These are phyloP conservation scores for Taphrorychus bicolor DNA, from an alignment of 2,888 invertebrate species.

Conservation along the genomic window DNA sequence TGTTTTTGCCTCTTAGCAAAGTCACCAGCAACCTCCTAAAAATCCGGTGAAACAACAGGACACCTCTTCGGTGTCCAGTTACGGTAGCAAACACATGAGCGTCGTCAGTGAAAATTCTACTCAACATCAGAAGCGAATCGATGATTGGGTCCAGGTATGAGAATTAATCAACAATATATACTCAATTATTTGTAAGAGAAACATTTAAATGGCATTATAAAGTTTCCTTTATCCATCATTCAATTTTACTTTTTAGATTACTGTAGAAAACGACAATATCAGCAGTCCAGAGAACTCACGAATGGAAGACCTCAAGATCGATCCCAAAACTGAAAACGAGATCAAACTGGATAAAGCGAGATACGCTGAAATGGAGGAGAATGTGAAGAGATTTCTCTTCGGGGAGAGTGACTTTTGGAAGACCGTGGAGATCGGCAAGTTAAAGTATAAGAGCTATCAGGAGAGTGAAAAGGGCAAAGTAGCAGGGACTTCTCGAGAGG, in stretches of 20 bases:
- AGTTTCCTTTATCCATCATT: too few species aligned
- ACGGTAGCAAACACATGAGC: slow-evolving; percentile 41
- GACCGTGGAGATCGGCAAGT: slow-evolving; percentile 54
- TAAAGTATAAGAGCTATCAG: slow-evolving; percentile 51
- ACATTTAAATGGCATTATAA: too few species aligned
- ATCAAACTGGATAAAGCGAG: slow-evolving; percentile 57
- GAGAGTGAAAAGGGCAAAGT: slow-evolving; percentile 39
- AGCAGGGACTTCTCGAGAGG: slow-evolving; percentile 16
- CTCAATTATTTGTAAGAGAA: too few species aligned
- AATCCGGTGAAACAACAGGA: not conserved
- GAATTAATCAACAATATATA: too few species aligned
- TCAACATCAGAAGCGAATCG: slow-evolving; percentile 62
- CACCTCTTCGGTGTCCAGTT: slow-evolving; percentile 25
- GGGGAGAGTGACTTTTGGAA: slow-evolving; percentile 56
- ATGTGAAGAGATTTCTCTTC: slow-evolving; percentile 76
- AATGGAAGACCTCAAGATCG: slow-evolving; percentile 47
- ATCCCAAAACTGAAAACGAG: slow-evolving; percentile 17
- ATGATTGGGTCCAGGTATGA: slow-evolving; percentile 73
- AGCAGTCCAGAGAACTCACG: slow-evolving; percentile 57
- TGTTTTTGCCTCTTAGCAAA: too few species aligned
- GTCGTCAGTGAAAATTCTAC: slow-evolving; percentile 47
- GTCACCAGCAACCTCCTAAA: not conserved
- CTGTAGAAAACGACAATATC: slow-evolving; percentile 63
- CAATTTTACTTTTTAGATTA: slow-evolving; percentile 56
- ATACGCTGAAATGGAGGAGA: slow-evolving; percentile 77